A percentile compares a stretch with the other conserved stretches of the same genome.
Evolutionary conservation across 2,797 vertebrate species (phyloP).

Genomic region (Xiphorhynchus erythropygius): DNA sequence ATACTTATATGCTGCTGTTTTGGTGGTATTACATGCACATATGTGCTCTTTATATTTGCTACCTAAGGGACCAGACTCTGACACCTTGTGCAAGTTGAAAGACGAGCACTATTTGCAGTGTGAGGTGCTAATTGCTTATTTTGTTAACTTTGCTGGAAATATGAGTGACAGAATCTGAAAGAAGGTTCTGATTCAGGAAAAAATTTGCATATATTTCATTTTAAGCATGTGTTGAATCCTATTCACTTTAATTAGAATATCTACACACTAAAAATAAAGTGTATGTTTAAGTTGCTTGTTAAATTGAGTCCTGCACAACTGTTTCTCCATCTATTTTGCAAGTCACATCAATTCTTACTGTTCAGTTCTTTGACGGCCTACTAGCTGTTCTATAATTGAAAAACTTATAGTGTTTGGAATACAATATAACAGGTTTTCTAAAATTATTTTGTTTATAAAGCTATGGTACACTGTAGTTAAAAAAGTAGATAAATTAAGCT

Average conservation of each 20-base stretch:
- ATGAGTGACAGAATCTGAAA: conserved; percentile 42
- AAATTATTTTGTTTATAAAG: neutral
- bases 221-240: conserved; percentile 17
- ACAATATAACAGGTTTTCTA: neutral
- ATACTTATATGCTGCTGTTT: neutral
- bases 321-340: neutral
- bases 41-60: conserved; percentile 3
- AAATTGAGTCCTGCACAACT: neutral
- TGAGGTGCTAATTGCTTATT: conserved; percentile 53
- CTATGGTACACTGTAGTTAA: neutral
- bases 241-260: conserved; percentile 30
- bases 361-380: neutral
- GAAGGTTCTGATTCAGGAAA: conserved; percentile 50
- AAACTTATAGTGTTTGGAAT: neutral
- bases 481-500: neutral
- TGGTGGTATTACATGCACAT: neutral
- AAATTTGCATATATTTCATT: conserved; percentile 38
- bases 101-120: neutral
- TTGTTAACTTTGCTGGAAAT: conserved; percentile 45
- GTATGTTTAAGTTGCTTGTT: neutral
- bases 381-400: neutral
- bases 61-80: neutral
- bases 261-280: conserved; percentile 28
- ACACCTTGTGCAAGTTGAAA: conserved; percentile 12
- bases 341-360: neutral